phyloP scores from a whole-genome alignment of 1,140 invertebrate species.

The Drosophila prosaltans region DNA sequence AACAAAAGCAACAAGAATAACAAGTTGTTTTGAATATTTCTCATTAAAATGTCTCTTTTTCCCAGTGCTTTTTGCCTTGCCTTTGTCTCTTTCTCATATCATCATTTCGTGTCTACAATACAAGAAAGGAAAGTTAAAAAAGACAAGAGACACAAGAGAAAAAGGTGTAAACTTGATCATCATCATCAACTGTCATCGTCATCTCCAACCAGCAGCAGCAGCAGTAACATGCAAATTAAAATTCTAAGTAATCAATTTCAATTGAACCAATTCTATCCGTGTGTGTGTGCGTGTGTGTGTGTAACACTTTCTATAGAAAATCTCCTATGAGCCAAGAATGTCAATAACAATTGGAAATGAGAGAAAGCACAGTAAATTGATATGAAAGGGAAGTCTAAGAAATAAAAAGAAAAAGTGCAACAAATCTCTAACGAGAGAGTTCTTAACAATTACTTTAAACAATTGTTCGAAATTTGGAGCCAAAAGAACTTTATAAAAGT shows the following conservation, averaged over 20 bases:
- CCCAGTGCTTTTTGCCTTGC: background rate
- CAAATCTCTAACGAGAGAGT: background rate
- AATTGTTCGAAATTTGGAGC: background rate
- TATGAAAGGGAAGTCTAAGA: background rate
- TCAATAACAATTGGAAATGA: background rate
- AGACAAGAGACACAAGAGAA: background rate
- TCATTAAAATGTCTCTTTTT: constrained; percentile 49
- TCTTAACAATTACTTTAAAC: background rate
- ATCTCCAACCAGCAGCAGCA: background rate
- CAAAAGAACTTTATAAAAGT: background rate
- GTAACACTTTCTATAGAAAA: constrained; percentile 44
- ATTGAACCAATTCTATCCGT: constrained; percentile 37
- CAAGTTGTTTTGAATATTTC: constrained; percentile 47
- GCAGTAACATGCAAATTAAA: constrained; percentile 51
- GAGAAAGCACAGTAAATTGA: constrained; percentile 4
- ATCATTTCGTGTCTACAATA: background rate
- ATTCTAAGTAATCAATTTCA: constrained; percentile 55
- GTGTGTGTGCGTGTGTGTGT: background rate
- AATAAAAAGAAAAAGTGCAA: background rate
- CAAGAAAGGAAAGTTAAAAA: background rate
- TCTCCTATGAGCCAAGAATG: constrained; percentile 8
- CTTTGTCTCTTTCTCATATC: constrained; percentile 25
- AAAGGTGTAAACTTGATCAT: constrained; percentile 41
- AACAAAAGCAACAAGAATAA: constrained; percentile 13
- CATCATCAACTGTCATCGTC: constrained; percentile 9